Conservation (phyloP, 2,888 invertebrate genomes). For the Hirudinaria manillensis region DNA sequence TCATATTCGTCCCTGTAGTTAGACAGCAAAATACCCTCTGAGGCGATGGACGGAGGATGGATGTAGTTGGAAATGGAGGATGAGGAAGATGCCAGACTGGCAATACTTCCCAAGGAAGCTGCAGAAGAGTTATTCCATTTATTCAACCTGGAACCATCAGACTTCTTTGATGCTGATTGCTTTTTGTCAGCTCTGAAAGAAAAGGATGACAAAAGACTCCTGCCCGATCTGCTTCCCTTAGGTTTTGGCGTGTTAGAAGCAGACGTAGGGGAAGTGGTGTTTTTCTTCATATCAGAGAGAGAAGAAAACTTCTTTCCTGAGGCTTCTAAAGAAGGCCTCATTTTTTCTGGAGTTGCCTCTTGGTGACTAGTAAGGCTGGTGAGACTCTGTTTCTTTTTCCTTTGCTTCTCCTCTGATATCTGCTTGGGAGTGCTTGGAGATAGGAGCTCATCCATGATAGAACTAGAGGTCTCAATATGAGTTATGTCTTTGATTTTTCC, state of each 20-base stretch:
- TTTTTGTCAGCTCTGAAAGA: slow-evolving; percentile 14
- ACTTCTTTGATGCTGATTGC: background rate
- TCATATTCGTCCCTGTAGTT: slow-evolving; percentile 15
- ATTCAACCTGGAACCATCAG: slow-evolving; percentile 8
- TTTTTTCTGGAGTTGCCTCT: background rate
- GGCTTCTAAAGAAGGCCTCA: slow-evolving; percentile 5
- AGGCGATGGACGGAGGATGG: slow-evolving; percentile 17
- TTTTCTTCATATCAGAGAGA: slow-evolving; percentile 10
- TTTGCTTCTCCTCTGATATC: background rate
- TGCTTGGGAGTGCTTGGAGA: background rate
- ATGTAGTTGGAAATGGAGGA: slow-evolving; percentile 16
- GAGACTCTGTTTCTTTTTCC: background rate
- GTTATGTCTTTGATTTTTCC: slow-evolving; percentile 3
- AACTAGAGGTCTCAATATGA: background rate
- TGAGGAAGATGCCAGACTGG: slow-evolving; percentile 16
- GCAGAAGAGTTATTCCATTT: slow-evolving; percentile 13
- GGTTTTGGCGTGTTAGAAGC: background rate
- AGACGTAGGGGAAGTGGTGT: background rate
- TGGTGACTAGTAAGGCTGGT: background rate
- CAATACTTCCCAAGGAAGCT: slow-evolving; percentile 17
- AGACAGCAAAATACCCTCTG: slow-evolving; percentile 4
- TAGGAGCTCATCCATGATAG: background rate
- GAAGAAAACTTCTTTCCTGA: background rate
- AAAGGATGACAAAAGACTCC: slow-evolving; percentile 1
- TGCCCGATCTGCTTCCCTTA: background rate